Evolutionary conservation across 2,113 vertebrate genomes (phyloP).

Genomic region (Planiliza haematocheilus): DNA sequence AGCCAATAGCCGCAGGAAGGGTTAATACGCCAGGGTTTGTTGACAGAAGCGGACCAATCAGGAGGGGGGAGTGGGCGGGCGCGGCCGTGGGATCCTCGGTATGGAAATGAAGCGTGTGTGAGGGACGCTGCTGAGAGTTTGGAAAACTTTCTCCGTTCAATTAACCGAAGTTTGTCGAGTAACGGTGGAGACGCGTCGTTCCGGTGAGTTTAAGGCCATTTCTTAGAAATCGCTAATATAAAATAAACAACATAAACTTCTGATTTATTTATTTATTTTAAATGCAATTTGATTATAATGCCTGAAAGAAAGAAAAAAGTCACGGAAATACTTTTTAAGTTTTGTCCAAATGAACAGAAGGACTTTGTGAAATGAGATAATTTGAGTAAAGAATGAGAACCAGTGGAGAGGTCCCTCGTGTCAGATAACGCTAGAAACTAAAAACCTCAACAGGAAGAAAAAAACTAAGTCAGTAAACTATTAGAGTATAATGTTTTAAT

Average conservation of each 20-base stretch:
- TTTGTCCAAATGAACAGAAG: no score
- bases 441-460: no score
- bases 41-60: slow-evolving; percentile 72
- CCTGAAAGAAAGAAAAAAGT: no score
- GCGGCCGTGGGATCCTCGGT: slow-evolving; percentile 49
- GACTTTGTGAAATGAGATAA: no score
- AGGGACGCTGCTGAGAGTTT: slow-evolving; percentile 51
- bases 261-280: background rate
- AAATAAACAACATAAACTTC: background rate
- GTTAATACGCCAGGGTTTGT: slow-evolving; percentile 57
- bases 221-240: no score
- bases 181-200: background rate
- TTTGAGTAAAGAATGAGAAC: no score
- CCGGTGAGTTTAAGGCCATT: background rate
- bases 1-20: slow-evolving; percentile 51
- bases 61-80: slow-evolving; percentile 51
- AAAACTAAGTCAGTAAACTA: no score
- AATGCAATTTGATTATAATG: no score
- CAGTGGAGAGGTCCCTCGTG: no score
- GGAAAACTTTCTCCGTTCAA: slow-evolving; percentile 65
- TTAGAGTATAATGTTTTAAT: no score
- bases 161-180: slow-evolving; percentile 10
- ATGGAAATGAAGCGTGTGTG: slow-evolving; percentile 34
- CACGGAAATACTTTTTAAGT: no score
- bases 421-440: no score